Base-by-base conservation (phyloP, 1,140 invertebrate species). In the Scaptomyza hsui region DNA sequence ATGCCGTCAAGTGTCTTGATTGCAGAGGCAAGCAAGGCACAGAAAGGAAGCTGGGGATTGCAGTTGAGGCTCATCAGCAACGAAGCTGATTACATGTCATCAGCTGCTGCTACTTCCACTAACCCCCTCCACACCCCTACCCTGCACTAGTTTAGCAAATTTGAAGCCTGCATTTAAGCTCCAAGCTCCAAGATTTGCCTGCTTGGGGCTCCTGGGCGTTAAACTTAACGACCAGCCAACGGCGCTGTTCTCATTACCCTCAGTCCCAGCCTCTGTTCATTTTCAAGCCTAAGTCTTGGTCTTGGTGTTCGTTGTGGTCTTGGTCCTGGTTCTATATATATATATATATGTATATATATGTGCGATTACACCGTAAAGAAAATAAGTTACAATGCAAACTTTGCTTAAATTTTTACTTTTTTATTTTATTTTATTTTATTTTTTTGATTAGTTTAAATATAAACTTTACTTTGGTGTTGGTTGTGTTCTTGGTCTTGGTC, bases 81-180 rank as follows among this genome's bases (percentile, higher is more conserved):
- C 47, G 45, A 7, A 24, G 29, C 57, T 72, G 69, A 72, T 72
- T 72, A 68, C 63, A 72, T 72, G 69, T 67, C 69, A 60, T 72
- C 69, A 72, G 69, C 55, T 72, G 60, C 67, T 59, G 62, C 62
- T 29, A 24, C 48, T 47, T 10, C 21, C 9, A n/a, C 35, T 37
- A 26, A 6, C 32, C 32, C 32, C 10, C 5, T 12, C 4, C 10
- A 1, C 10, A 12, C 3, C 32, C 10, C 26, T 7, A 9, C 26
- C 26, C 9, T 29, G 61, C 45, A 51, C 69, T 59, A 72, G 60
- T 72, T 67, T 59, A 60, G 69, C 63, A 60, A 67, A 64, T 72
- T 72, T 72, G 52, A 72, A n/a, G 12, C 41, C 18, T 62, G 65
- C 65, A 55, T 26, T 48, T 26, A 42, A 35, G 53, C 41, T 48